Percentiles rank a stretch among this genome's conserved stretches.
These are phyloP conservation scores for Hiodon alosoides DNA, from an alignment of 2,113 vertebrate genomes.

Conservation along the genomic window DNA sequence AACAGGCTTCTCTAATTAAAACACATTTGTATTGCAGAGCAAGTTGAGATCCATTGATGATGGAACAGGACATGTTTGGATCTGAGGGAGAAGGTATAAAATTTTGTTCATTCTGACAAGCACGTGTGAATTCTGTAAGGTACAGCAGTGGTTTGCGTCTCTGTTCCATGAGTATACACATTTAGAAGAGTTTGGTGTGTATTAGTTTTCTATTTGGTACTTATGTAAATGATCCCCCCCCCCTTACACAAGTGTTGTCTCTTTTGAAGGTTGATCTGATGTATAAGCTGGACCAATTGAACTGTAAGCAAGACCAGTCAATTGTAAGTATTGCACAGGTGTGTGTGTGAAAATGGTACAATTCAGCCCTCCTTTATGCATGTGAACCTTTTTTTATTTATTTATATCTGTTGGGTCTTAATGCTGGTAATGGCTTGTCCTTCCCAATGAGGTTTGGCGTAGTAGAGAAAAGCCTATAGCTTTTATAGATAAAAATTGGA, in stretches of 20 bases:
- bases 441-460: no score
- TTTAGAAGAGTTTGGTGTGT: no score
- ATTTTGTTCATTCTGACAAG: slow-evolving; percentile 16
- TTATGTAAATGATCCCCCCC: no score
- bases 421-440: no score
- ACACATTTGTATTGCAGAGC: slow-evolving; percentile 6
- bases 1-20: neutral
- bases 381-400: neutral
- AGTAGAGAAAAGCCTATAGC: no score
- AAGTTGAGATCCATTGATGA: neutral
- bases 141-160: neutral
- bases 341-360: neutral
- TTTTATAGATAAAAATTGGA: no score
- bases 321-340: neutral
- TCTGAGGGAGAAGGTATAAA: slow-evolving; percentile 12
- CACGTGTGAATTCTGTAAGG: slow-evolving; percentile 6
- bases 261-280: slow-evolving; percentile 2
- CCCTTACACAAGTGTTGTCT: slow-evolving; percentile 28
- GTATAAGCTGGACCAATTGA: neutral
- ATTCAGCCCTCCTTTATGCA: no score
- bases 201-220: no score
- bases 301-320: neutral
- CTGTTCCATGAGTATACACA: neutral
- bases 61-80: neutral
- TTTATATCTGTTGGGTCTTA: neutral